phyloP scores from a whole-genome alignment of 23 tunicate genomes.

The Ascidia mentula region DNA sequence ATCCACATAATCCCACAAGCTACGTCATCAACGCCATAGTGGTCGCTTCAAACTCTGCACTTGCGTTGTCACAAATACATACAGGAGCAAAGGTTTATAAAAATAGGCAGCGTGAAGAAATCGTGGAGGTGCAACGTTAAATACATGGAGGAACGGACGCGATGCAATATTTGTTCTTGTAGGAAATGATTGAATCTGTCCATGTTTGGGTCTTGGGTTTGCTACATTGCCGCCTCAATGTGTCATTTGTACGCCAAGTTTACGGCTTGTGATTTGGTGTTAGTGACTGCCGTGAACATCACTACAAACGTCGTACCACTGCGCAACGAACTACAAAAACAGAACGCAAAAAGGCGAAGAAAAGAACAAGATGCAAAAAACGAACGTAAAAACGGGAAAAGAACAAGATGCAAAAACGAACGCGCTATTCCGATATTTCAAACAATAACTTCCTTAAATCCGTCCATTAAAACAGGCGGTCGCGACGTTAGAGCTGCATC shows the following conservation, averaged over 20 bases:
- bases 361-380: too few relatives aligned
- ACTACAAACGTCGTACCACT: background rate
- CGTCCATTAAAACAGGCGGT: conserved; percentile 22
- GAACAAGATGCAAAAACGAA: background rate
- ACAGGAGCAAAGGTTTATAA: background rate
- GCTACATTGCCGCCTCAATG: background rate
- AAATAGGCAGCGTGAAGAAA: conserved; percentile 11
- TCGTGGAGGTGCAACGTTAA: conserved; percentile 8
- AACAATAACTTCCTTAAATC: conserved; percentile 47
- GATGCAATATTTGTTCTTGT: background rate
- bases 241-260: background rate
- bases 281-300: too few relatives aligned
- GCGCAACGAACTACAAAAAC: background rate
- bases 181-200: background rate
- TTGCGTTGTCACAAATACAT: background rate
- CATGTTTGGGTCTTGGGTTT: background rate
- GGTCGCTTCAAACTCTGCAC: background rate
- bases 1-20: background rate
- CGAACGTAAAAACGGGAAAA: background rate
- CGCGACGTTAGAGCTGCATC: conserved; percentile 10
- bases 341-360: background rate
- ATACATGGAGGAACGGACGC: background rate
- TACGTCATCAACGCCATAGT: background rate
- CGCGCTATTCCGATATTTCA: background rate
- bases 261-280: background rate